Conservation (phyloP, 2,888 invertebrate species). For the Dorcus hopei region DNA sequence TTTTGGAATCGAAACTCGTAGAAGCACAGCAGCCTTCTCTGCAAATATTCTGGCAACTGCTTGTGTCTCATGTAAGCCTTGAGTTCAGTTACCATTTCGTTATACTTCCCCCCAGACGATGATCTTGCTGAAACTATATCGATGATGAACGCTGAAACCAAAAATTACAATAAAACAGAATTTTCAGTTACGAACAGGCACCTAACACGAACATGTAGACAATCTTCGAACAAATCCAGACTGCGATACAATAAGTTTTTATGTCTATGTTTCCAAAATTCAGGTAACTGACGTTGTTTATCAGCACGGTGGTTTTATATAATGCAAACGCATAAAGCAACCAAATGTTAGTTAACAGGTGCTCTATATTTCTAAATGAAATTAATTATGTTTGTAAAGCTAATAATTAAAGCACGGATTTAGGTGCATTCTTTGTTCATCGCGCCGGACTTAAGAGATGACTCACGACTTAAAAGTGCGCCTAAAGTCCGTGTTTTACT, state of each 20-base stretch:
- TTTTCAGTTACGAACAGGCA: no score
- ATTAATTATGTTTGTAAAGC: neutral
- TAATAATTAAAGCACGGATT: neutral
- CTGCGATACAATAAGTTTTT: neutral
- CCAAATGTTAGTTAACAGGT: neutral
- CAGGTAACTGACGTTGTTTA: neutral
- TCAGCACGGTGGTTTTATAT: neutral
- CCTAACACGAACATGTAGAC: conserved; percentile 3
- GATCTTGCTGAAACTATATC: no score
- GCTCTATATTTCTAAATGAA: neutral
- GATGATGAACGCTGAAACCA: no score
- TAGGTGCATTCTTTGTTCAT: no score
- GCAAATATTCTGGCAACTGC: conserved; percentile 54
- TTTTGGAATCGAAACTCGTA: conserved; percentile 59
- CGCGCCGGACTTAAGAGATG: no score
- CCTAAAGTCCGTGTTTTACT: no score
- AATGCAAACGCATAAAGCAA: neutral
- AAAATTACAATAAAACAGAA: no score
- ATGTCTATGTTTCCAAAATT: neutral
- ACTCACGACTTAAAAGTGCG: no score
- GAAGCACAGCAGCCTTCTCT: conserved; percentile 55
- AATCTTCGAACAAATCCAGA: conserved; percentile 6
- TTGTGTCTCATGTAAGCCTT: conserved; percentile 59
- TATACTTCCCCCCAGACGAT: conserved; percentile 41
- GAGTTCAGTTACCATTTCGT: conserved; percentile 55